These are phyloP conservation scores for Drosophila elegans DNA, from an alignment of 1,140 invertebrate species.

Conservation along the genomic window DNA sequence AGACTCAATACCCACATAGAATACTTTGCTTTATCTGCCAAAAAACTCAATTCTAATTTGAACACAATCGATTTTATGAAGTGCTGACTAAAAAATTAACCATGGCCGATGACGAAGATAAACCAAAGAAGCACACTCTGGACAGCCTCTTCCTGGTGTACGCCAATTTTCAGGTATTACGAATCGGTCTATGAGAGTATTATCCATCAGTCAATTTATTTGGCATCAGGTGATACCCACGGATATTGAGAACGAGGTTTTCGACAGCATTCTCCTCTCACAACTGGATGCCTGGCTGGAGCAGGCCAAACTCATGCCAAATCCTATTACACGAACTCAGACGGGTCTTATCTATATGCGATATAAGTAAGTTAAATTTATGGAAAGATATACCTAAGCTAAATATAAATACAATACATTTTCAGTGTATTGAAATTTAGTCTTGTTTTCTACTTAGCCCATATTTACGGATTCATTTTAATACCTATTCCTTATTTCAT, in stretches of 20 bases:
- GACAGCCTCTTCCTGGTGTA: constrained; percentile 68
- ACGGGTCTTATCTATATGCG: constrained; percentile 79
- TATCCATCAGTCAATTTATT: neutral
- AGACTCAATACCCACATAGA: neutral
- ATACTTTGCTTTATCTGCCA: constrained; percentile 49
- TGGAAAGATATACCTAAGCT: neutral
- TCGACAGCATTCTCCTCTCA: constrained; percentile 68
- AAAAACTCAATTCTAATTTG: neutral
- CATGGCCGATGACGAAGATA: constrained; percentile 82
- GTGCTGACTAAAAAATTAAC: neutral
- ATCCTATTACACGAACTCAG: constrained; percentile 65
- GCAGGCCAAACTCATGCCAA: constrained; percentile 71
- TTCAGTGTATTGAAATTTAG: no score
- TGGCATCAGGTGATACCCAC: constrained; percentile 24
- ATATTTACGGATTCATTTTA: no score
- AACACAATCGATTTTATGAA: constrained; percentile 19
- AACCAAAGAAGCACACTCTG: constrained; percentile 74
- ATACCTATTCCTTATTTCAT: no score
- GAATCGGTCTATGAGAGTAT: no score
- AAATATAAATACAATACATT: no score
- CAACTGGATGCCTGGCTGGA: constrained; percentile 75
- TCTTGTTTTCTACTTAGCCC: no score
- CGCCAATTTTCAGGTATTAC: constrained; percentile 57
- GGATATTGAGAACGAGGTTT: constrained; percentile 67
- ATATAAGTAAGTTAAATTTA: constrained; percentile 56